Evolutionary conservation across 2,797 vertebrate species (phyloP), one percentile per base, ranked within the genome.

Genomic region (Micrastur ruficollis): DNA sequence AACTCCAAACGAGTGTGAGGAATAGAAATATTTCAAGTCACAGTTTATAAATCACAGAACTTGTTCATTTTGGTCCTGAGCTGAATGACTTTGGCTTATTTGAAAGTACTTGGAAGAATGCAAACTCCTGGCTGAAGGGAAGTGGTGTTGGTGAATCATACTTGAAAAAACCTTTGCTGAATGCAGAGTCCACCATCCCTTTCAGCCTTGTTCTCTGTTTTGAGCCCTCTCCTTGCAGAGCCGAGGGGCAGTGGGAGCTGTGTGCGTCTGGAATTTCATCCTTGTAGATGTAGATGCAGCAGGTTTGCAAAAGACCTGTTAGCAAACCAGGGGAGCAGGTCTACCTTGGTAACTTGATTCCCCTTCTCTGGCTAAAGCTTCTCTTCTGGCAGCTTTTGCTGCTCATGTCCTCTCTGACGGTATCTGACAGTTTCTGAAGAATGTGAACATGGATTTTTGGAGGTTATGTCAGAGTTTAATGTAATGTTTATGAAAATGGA

Each of bases 391-490:
- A 86, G 29, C 8, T 1, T 65, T 74, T 65, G 58, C 71, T 84
- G 55, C 73, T 47, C 32, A 3, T 84, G 52, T 93, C 84, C 71
- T 93, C 49, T 49, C 81, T 75, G 58, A 40, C 67, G 66, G 58
- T 27, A 27, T 86, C 76, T 93, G 94, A 95, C 81, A 73, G 73
- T 36, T 86, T 81, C 83, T 95, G 92, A 93, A 81, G 82, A 52
- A 94, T 81, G 80, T 27, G 91, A 91, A 92, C 82, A 55, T 81
- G 89, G 91, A 79, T 91, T 96, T 97, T 97, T 97, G 86, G 88
- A 97, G 95, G 90, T 94, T 86, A 4, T 89, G 83, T 92, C 93
- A 89, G 94, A 95, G 80, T 92, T 95, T 79, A 94, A 94, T 55
- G 62, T 50, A 76, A n/a, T 38, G 40, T 93, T 97, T 95, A 95